A percentile compares a stretch with the other conserved stretches of the same genome.
Evolutionary conservation across 2,797 vertebrate species (phyloP).

Genomic region (Coregonus ussuriensis): DNA sequence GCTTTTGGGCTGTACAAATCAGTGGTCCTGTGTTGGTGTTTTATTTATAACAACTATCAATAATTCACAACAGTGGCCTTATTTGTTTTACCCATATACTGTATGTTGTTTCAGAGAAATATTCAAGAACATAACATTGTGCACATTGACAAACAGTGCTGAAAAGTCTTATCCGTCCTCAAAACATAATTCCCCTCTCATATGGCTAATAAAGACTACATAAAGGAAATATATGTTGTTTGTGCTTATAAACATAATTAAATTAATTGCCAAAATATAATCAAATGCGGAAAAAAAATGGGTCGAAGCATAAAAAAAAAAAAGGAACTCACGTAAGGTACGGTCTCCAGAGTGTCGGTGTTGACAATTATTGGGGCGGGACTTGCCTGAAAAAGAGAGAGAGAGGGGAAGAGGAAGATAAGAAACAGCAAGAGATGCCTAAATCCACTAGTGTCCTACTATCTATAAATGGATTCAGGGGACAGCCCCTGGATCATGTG

Average conservation of each 20-base stretch:
- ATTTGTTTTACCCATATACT: slow-evolving; percentile 40
- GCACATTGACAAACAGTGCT: neutral
- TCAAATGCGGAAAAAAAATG: slow-evolving; percentile 8
- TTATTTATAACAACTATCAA: slow-evolving; percentile 49
- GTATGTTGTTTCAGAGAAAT: slow-evolving; percentile 23
- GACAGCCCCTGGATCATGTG: slow-evolving; percentile 35
- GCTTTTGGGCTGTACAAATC: slow-evolving; percentile 9
- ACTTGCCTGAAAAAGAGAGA: slow-evolving; percentile 82
- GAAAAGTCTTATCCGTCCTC: neutral
- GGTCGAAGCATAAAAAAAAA: neutral
- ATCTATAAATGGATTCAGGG: slow-evolving; percentile 54
- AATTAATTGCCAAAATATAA: neutral
- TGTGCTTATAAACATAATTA: neutral
- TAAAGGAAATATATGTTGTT: neutral
- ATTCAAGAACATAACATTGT: neutral
- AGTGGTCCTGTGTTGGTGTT: slow-evolving; percentile 31
- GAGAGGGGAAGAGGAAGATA: slow-evolving; percentile 34
- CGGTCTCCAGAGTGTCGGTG: slow-evolving; percentile 94
- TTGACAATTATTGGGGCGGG: slow-evolving; percentile 96
- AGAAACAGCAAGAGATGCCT: slow-evolving; percentile 28
- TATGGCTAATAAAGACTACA: neutral
- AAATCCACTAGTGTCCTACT: slow-evolving; percentile 46
- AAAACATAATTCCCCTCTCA: neutral
- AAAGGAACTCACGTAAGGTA: slow-evolving; percentile 90
- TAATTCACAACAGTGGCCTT: slow-evolving; percentile 47